Evolutionary conservation across 2,113 vertebrate genomes (phyloP), one percentile per base, ranked within the genome.

Genomic region (Lichenostomus cassidix): DNA sequence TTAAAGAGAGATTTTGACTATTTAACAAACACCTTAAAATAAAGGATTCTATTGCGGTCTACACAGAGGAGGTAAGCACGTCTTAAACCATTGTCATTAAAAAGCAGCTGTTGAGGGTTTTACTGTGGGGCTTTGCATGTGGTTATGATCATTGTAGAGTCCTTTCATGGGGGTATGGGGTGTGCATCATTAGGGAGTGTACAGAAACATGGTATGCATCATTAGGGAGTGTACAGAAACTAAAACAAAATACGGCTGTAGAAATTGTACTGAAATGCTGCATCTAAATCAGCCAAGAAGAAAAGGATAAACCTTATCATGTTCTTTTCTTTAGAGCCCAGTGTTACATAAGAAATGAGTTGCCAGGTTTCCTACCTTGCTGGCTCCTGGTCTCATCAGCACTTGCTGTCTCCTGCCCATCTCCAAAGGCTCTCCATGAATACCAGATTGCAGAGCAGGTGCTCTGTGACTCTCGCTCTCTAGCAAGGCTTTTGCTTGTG

Each of bases 391-490:
- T 79, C 41, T 53, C 59, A 31, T n/a, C n/a, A 47, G 24, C 50
- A 14, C 71, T 91, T 35, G 59, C 21, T 81, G 8, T 27, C 55
- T 68, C 42, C 21, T 76, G 65, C 55, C 90, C 78, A 5, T 52
- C 62, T 64, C 84, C 53, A 18, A 76, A 85, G 82, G 70, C 82
- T 87, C 85, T 94, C 68, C n/a, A 5, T 3, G 59, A 88, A 28
- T 76, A 81, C 20, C 94, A 94, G 88, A 92, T 83, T 95, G 92
- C 86, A 55, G 91, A 91, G 80, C 96, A 95, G 96, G 88, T 95
- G 95, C 86, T 83, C 2, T 23, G 56, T 52, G 60, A 23, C 58
- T 92, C 86, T 42, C 1, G 2, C 84, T 91, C 60, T 91, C 52
- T 49, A 74, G 73, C 1, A 5, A 89, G 77, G 83, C 49, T 41